Evolutionary conservation across 2,797 vertebrate species (phyloP).

Genomic region (Anabacerthia variegaticeps): DNA sequence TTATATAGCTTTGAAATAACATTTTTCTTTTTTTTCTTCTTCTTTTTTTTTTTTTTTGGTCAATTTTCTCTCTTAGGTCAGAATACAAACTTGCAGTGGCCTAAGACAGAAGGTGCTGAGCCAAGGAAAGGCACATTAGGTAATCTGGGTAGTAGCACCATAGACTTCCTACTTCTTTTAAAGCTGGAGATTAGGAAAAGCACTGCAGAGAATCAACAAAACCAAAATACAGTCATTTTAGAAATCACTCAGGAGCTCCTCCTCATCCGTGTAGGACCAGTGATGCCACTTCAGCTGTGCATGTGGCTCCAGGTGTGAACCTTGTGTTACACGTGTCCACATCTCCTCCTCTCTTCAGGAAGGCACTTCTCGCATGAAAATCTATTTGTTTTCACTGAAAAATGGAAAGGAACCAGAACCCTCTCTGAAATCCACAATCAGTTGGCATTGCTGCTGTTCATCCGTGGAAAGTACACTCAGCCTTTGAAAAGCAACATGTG

Average conservation of each 20-base stretch:
- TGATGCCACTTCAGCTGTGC: background rate
- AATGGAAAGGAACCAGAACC: background rate
- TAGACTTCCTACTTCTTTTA: background rate
- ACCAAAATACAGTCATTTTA: background rate
- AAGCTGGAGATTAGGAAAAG: background rate
- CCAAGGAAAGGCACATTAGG: background rate
- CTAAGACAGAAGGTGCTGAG: background rate
- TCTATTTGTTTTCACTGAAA: background rate
- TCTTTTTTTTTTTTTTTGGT: background rate
- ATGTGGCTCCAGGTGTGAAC: background rate
- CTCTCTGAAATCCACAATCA: background rate
- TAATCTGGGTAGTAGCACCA: background rate
- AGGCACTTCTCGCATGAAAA: background rate
- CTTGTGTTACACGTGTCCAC: rapidly evolving
- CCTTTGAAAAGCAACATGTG: background rate
- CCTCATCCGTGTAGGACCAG: rapidly evolving
- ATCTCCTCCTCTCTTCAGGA: background rate
- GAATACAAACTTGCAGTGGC: background rate
- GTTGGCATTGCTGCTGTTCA: background rate
- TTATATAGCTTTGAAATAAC: background rate
- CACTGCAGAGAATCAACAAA: background rate
- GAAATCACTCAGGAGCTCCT: background rate
- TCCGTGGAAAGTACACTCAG: background rate
- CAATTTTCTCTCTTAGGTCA: background rate
- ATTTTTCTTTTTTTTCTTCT: background rate